Base-by-base conservation (phyloP, 2,113 vertebrate species). In the Pterophyllum scalare region DNA sequence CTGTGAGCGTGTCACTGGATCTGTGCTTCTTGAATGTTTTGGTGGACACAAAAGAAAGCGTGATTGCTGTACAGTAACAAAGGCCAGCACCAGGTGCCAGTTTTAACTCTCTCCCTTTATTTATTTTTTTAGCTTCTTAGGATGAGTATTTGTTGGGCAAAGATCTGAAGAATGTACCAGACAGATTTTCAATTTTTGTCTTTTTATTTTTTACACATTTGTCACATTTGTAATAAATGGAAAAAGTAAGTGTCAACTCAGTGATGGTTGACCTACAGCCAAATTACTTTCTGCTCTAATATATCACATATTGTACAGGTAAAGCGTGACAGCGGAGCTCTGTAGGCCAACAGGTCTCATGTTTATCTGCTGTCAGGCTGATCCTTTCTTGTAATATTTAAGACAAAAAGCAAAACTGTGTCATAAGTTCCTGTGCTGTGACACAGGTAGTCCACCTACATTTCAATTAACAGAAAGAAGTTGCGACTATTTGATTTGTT, bases 1-100 rank as follows among this genome's bases (percentile, higher is more conserved):
- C 81, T 74, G 65, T 88, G 86, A 88, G 87, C 85, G 84, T 89
- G 88, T 89, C 79, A 88, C 80, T 67, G 38, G 62, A 92, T 88
- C 80, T 59, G 26, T 24, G 52, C 79, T 49, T 58, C 46, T 33
- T 64, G 52, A 77, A 59, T 81, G 46, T 83, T 91, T 87, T 62
- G 59, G 56, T 83, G 72, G 77, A 62, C 54, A 85, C 81, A 49
- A 14, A 43, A 22, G 56, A 85, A 85, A 87, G 43, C 31, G 31
- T 64, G 46, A 43, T 31, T 80, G 46, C 15, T 57, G 79, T 59
- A 26, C 5, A 14, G 22, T 59, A 61, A 89, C 72, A 81, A 60
- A 80, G 22, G 59, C 61, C 3, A 17, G 80, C 80, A 61, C 11
- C 57, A 60, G 5, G 80, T 24, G 62, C 86, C 46, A 59, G 58